Base-by-base conservation (phyloP, 2,113 vertebrate genomes). In the Xiphias gladius region DNA sequence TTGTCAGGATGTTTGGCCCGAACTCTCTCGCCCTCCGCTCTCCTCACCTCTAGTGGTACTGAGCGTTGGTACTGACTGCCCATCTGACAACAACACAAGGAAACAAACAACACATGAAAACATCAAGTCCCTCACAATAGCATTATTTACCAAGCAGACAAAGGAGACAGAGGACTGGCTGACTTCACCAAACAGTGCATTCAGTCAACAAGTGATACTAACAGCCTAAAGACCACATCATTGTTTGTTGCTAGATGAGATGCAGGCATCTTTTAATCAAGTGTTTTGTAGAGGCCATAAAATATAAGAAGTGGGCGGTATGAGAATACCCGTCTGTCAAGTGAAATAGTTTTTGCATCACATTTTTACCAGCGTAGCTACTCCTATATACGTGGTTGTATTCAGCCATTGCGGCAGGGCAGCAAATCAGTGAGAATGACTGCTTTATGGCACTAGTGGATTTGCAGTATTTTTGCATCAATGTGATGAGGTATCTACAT, bases 1-100 rank as follows among this genome's bases (percentile, higher is more conserved):
- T 96, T 96, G 90, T 96, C 95, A 2, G 96, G 96, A 89, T 96
- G 94, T 58, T 96, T 96, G 57, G 95, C 90, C 39, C 96, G 93
- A 37, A 96, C 94, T 83, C 94, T 85, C 86, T 95, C 95, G 39
- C 96, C 96, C 81, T 96, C 96, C 12, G 93, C 93, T 93, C 93
- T 95, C 92, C 96, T 94, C 79, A 95, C 94, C 82, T 96, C 95
- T 11, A 95, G 88, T 14, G 95, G 94, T 30, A 96, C 93, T 43
- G 91, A 89, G 75, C 94, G 93, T 86, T 96, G 94, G 86, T 96
- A 96, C 74, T 95, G 94, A 79, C 95, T 95, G 69, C 84, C 85
- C 96, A 96, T 96, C 95, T 96, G 72, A 52, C 76, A 78, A 55
- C 59, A 88, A 75, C 57, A 85, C 30, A 71, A 70, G 35, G 32